These are phyloP conservation scores for Petrophora chlorosata DNA, from an alignment of 2,888 invertebrate species.

Conservation along the genomic window DNA sequence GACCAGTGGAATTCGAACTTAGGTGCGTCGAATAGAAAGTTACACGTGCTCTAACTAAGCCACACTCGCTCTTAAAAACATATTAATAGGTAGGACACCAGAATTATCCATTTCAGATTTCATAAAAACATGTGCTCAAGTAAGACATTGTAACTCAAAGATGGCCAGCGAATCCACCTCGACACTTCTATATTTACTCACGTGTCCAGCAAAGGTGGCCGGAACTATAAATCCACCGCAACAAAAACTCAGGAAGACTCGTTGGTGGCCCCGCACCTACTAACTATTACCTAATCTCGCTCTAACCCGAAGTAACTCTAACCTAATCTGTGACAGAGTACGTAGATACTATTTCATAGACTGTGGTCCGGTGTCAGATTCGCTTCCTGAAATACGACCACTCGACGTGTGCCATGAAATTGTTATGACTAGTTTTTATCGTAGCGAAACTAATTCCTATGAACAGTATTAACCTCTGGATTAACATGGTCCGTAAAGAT, in stretches of 20 bases:
- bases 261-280: constrained; percentile 61
- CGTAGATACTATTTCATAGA: not conserved
- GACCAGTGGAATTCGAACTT: too few species aligned
- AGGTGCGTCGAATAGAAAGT: too few species aligned
- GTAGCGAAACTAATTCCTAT: too few species aligned
- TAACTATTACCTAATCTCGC: constrained; percentile 18
- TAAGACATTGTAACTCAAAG: not conserved
- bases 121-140: too few species aligned
- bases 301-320: constrained; percentile 18
- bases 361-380: constrained; percentile 59
- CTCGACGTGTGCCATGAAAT: constrained; percentile 52
- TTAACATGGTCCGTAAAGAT: not conserved
- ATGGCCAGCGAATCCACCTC: constrained; percentile 8
- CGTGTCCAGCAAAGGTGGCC: constrained; percentile 63
- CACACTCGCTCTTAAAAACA: too few species aligned
- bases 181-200: constrained; percentile 59
- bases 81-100: too few species aligned
- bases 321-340: not conserved
- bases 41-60: too few species aligned
- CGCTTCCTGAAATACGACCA: constrained; percentile 50
- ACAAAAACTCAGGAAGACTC: constrained; percentile 68
- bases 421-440: constrained; percentile 44
- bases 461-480: too few species aligned
- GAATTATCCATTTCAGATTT: too few species aligned
- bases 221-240: constrained; percentile 72